Base-by-base conservation (phyloP, 1,140 invertebrate genomes). In the Lasioglossum baleicum region DNA sequence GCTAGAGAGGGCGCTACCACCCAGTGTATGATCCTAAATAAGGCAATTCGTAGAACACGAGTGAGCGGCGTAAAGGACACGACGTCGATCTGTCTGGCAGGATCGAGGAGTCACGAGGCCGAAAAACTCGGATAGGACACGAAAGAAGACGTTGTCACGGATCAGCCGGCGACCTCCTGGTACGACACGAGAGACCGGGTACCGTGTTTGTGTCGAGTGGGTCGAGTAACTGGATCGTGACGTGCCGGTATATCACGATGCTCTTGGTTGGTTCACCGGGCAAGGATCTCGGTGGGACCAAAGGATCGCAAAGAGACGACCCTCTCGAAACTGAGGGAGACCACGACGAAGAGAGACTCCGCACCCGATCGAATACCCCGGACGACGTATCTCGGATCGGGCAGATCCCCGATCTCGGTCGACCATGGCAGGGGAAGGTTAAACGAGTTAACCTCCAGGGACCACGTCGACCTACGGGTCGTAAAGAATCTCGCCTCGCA, bases 361-460 rank as follows among this genome's bases (percentile, higher is more conserved):
- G 35, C 5, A 35, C 13, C 35, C 73, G 65, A 78, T 78, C 69
- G 68, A 76, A 61, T 35, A 35, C 35, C 35, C 35, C 60, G 48
- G 11, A 53, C 63, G 20, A 85, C 56, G 72, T 15, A 58, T 56
- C 68, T 5, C 65, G 65, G 35, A 61, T 56, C 70, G 31, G n/a
- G 70, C 31, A 26, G 51, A 68, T 68, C 74, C 61, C 69, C 63
- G 84, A 85, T 82, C 83, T 77, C 53, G 78, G 15, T 73, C 60
- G 58, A 68, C 51, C 26, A 15, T 2, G 64, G 61, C 70, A 40
- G 65, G 64, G 60, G 75, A 84, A 88, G 90, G 90, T 91, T 89
- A 91, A 91, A 85, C 83, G 76, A 87, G 89, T 90, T 91, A 90
- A 91, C 90, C 90, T 80, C 86, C 67, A 65, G 51, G 75, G 73